phyloP scores from a whole-genome alignment of 2,888 invertebrate species.

The Eupelmus urozonus region DNA sequence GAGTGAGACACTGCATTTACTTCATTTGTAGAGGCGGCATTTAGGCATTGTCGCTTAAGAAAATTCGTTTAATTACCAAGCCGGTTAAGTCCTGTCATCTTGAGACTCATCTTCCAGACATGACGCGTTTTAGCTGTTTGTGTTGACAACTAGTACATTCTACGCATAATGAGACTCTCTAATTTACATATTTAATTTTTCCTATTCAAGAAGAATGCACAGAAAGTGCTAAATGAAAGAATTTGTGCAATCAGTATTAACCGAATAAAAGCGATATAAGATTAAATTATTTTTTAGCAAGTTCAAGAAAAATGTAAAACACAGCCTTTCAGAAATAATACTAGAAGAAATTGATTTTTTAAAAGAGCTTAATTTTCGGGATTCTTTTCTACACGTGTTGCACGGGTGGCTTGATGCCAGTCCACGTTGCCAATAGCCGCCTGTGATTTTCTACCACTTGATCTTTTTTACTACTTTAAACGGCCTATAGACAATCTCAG shows the following conservation, averaged over 20 bases:
- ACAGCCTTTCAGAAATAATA: no score
- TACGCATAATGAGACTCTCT: neutral
- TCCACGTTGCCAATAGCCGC: slow-evolving; percentile 59
- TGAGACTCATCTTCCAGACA: neutral
- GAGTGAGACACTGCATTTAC: neutral
- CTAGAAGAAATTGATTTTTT: slow-evolving; percentile 1
- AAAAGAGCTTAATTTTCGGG: neutral
- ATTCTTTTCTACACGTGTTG: slow-evolving; percentile 65
- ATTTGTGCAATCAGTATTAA: no score
- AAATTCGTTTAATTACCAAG: slow-evolving; percentile 46
- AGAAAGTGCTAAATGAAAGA: neutral
- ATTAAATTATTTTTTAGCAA: no score
- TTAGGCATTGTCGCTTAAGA: slow-evolving; percentile 32
- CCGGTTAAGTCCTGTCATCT: slow-evolving; percentile 20
- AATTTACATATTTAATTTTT: neutral
- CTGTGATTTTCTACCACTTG: slow-evolving; percentile 41
- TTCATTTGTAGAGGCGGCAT: slow-evolving; percentile 10
- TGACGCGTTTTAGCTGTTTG: neutral
- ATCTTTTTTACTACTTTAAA: slow-evolving; percentile 5
- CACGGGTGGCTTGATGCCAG: slow-evolving; percentile 67
- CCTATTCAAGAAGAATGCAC: neutral
- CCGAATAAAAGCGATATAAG: no score
- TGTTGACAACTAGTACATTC: slow-evolving; percentile 27
- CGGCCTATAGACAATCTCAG: neutral
- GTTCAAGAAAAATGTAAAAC: no score